Percentiles rank a stretch among this genome's conserved stretches.
Evolutionary conservation across 2,888 invertebrate genomes (phyloP).

Genomic region (Bugulina stolonifera): DNA sequence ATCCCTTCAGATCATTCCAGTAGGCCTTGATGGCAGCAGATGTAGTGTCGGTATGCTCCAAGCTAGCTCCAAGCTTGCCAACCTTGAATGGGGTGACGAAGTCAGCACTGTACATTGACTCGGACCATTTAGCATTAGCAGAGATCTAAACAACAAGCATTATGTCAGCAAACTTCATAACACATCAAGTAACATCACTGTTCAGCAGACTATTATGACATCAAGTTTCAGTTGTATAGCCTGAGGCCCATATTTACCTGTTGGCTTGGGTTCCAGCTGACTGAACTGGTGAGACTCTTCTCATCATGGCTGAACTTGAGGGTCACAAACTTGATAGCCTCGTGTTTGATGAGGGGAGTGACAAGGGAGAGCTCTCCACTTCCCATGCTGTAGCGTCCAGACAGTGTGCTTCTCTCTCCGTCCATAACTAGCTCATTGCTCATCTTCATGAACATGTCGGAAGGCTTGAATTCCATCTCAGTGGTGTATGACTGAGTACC

Average conservation of each 20-base stretch:
- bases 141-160: background rate
- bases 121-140: constrained; percentile 3
- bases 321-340: background rate
- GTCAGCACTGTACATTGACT: background rate
- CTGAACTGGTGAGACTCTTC: background rate
- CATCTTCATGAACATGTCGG: background rate
- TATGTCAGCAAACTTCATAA: background rate
- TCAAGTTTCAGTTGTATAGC: background rate
- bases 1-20: constrained; percentile 4
- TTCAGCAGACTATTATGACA: too few species aligned
- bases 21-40: background rate
- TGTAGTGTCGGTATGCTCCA: background rate
- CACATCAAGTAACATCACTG: background rate
- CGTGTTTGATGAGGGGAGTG: constrained; percentile 13
- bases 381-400: constrained; percentile 12
- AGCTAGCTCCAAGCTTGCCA: background rate
- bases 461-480: background rate
- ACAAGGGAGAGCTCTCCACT: background rate
- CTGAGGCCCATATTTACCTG: background rate
- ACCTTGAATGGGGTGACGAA: background rate
- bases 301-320: constrained; percentile 18
- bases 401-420: constrained; percentile 1
- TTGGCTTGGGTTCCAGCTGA: background rate
- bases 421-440: background rate
- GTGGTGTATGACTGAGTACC: constrained; percentile 5